Conservation (phyloP, 2,888 invertebrate species). For the Vannuccia rotundouncinata region DNA sequence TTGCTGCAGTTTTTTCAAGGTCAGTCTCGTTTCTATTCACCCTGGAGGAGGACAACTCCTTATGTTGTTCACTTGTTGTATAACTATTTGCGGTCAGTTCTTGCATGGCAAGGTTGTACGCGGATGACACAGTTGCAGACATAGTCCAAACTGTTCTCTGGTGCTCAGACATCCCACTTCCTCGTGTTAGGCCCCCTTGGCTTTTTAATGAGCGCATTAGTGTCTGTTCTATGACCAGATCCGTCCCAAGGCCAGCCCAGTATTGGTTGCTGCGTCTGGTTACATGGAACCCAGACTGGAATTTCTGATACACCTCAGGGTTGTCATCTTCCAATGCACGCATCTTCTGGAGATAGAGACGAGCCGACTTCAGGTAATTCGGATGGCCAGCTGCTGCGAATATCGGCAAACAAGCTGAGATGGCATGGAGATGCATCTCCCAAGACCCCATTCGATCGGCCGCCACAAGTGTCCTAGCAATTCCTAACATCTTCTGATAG, state of each 20-base stretch:
- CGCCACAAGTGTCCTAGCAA: neutral
- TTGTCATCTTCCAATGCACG: neutral
- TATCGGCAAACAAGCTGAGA: too few species aligned
- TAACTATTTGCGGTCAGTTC: neutral
- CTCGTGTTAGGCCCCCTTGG: too few species aligned
- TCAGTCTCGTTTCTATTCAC: neutral
- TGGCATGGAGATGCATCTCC: too few species aligned
- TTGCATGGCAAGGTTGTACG: neutral
- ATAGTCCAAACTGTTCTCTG: neutral
- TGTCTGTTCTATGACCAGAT: too few species aligned
- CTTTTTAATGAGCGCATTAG: too few species aligned
- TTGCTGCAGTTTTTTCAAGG: neutral
- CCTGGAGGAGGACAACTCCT: neutral
- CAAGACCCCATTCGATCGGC: neutral
- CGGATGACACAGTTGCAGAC: neutral
- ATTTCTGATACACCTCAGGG: neutral
- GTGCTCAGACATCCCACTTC: too few species aligned
- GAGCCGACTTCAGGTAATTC: slow-evolving; percentile 15
- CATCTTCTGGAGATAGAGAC: slow-evolving; percentile 14
- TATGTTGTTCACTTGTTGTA: neutral
- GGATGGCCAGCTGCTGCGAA: too few species aligned
- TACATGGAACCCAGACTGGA: too few species aligned
- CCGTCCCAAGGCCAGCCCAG: too few species aligned
- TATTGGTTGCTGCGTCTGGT: too few species aligned
- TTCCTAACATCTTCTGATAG: neutral